Base-by-base conservation (phyloP, 2,113 vertebrate species). In the Camelus dromedarius region DNA sequence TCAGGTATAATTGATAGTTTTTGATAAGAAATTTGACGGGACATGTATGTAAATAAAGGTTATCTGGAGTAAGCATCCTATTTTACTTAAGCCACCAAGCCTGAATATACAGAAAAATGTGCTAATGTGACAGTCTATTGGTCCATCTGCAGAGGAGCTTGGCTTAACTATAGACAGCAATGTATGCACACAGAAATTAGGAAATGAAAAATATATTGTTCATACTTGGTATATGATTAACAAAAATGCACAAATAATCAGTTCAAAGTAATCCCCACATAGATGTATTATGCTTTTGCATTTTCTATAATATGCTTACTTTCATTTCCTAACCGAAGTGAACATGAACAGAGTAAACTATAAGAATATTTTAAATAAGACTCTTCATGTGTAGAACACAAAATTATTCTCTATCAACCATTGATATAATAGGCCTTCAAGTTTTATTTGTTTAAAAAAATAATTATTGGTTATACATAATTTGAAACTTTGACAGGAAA, bases 301-400 rank as follows among this genome's bases (percentile, higher is more conserved):
- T 46, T 58, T 80, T 58, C n/a, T 58, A 73, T 58, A 89, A 92
- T 32, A 73, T 52, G 38, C 1, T 80, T 88, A 85, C n/a, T 95
- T 72, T 91, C 32, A 24, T 38, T 92, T 92, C 7, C 11, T 86
- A 79, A 85, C 52, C 79, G 6, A 89, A 82, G 70, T 81, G 72
- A 81, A 73, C 60, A 77, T n/a, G 81, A 54, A 4, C 12, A 20
- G 20, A 82, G 67, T 77, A 82, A 81, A 56, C 6, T 38, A 16
- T 28, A 60, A 62, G 32, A n/a, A 52, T 77, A 91, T 54, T 97
- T 96, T 24, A 93, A 96, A 88, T 93, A 48, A n/a, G 12, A 24
- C 6, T 80, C 5, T 76, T 77, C 16, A 35, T 70, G 2, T 32
- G 19, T 52, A 70, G 42, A 84, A 73, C 24, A 46, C 13, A 35